Percentiles rank a stretch among this genome's conserved stretches.
Conservation (phyloP, 2,113 vertebrate species). For the Calypte anna region DNA sequence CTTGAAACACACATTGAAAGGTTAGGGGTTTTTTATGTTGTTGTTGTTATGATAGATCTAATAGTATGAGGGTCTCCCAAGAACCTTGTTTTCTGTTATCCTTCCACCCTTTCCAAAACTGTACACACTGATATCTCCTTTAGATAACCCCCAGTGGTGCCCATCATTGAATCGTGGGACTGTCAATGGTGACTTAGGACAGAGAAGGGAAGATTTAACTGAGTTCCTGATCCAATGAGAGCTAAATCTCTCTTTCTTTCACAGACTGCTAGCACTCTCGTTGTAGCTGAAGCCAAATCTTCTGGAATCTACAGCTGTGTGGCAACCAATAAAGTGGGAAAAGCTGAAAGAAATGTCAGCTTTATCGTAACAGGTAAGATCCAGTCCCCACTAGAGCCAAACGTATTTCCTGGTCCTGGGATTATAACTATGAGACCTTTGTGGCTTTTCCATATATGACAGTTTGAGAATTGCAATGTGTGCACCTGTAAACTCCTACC, state of each 20-base stretch:
- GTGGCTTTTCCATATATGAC: neutral
- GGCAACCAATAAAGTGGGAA: conserved; percentile 88
- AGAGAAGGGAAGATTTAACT: neutral
- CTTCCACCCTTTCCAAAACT: conserved; percentile 51
- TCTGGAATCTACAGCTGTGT: conserved; percentile 92
- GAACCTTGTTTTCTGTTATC: conserved; percentile 72
- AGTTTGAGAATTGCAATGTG: neutral
- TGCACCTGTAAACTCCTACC: neutral
- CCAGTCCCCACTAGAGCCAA: neutral
- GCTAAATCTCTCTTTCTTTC: conserved; percentile 64
- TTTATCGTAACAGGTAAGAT: conserved; percentile 94
- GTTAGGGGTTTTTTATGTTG: neutral
- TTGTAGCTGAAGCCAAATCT: conserved; percentile 84
- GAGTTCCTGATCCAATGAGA: neutral
- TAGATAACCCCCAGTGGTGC: neutral
- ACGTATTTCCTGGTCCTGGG: neutral
- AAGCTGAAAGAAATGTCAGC: conserved; percentile 82
- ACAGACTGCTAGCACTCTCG: conserved; percentile 88
- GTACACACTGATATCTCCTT: neutral
- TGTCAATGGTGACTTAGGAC: neutral
- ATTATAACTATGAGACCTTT: neutral
- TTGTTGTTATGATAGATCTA: conserved; percentile 46
- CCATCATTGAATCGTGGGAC: neutral
- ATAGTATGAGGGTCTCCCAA: conserved; percentile 27
- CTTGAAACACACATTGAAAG: neutral